Percentiles rank a stretch among this genome's conserved stretches.
These are phyloP conservation scores for Sminthopsis crassicaudata DNA, from an alignment of 2,113 vertebrate genomes.

Conservation along the genomic window DNA sequence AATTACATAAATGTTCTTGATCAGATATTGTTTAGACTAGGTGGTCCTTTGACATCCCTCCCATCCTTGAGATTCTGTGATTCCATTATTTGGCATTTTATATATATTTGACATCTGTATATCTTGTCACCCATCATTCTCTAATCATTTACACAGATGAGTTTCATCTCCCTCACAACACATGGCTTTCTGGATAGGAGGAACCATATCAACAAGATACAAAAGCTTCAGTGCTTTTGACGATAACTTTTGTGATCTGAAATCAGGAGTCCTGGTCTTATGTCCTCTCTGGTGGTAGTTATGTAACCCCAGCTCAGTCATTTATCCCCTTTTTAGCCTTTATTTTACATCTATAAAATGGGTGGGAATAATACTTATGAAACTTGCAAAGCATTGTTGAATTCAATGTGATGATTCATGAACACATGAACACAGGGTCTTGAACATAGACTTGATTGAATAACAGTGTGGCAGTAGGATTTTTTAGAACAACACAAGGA, in stretches of 20 bases:
- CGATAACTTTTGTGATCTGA: not conserved
- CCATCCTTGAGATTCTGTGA: not conserved
- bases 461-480: not conserved
- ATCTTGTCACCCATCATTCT: not conserved
- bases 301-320: not conserved
- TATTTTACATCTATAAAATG: not conserved
- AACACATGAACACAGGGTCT: too few species aligned
- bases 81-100: not conserved
- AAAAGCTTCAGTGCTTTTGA: not conserved
- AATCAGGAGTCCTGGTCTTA: not conserved
- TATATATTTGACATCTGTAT: too few species aligned
- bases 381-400: not conserved
- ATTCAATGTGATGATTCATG: not conserved
- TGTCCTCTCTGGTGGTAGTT: not conserved
- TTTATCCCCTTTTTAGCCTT: not conserved
- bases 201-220: not conserved
- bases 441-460: not conserved
- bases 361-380: not conserved
- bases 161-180: not conserved
- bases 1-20: not conserved
- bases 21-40: not conserved
- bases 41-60: not conserved
- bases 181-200: not conserved
- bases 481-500: not conserved
- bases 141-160: not conserved